Conservation (phyloP, 2,888 invertebrate genomes). For the Falcaria lacertinaria region DNA sequence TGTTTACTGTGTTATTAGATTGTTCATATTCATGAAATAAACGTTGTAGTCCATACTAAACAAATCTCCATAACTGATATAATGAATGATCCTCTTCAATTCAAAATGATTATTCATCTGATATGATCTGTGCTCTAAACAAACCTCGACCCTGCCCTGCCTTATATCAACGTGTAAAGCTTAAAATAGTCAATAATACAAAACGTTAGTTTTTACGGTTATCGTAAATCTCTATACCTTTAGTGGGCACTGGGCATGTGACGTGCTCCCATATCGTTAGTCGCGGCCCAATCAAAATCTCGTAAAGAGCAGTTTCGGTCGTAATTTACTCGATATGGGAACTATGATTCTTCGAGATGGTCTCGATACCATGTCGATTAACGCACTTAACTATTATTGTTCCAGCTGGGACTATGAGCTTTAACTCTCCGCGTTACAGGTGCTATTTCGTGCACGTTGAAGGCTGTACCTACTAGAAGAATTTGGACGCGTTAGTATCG, state of each 20-base stretch:
- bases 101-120: not conserved
- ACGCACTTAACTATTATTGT: constrained; percentile 12
- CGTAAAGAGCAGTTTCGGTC: constrained; percentile 66
- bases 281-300: constrained; percentile 68
- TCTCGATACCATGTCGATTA: constrained; percentile 41
- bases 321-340: constrained; percentile 73
- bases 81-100: not conserved
- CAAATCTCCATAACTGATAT: not conserved
- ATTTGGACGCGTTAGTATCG: constrained; percentile 30
- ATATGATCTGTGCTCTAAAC: constrained; percentile 2
- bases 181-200: constrained; percentile 60
- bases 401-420: constrained; percentile 18
- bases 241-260: constrained; percentile 42
- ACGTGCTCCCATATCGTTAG: constrained; percentile 69
- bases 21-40: too few relatives aligned
- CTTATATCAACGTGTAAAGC: constrained; percentile 51
- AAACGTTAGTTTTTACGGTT: constrained; percentile 48
- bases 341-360: constrained; percentile 56
- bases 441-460: constrained; percentile 1
- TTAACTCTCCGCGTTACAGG: constrained; percentile 14
- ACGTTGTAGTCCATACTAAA: too few relatives aligned
- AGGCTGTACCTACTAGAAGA: constrained; percentile 13
- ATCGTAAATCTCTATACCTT: constrained; percentile 65
- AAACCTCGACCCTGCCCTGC: constrained; percentile 34
- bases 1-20: not conserved